Conservation (phyloP, 37 sponge, comb jelly and placozoan species). For the Axinella damicornis region DNA sequence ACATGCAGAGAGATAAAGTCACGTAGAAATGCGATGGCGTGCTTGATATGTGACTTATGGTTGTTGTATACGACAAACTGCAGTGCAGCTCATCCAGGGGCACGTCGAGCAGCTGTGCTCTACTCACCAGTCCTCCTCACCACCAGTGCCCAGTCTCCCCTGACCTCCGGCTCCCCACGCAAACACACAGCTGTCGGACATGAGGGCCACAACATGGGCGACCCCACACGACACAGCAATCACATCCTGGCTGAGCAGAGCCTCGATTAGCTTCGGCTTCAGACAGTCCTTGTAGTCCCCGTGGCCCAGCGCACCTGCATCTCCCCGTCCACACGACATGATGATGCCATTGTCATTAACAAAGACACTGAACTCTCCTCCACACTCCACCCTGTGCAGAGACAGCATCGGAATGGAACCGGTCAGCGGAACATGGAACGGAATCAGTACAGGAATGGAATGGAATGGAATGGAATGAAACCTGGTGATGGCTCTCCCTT, state of each 20-base stretch:
- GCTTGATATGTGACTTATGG: too few species aligned
- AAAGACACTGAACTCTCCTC: constrained; percentile 90
- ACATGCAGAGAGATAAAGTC: too few species aligned
- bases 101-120: too few species aligned
- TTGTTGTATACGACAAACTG: too few species aligned
- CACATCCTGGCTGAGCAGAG: constrained; percentile 48
- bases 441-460: too few species aligned
- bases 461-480: constrained; percentile 13
- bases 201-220: constrained; percentile 82
- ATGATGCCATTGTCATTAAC: constrained; percentile 91
- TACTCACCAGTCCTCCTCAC: constrained; percentile 68
- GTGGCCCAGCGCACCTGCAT: constrained; percentile 83
- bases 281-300: constrained; percentile 54
- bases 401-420: too few species aligned
- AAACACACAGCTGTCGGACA: constrained; percentile 77
- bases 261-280: constrained; percentile 82
- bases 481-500: constrained; percentile 63
- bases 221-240: constrained; percentile 85
- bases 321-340: constrained; percentile 90
- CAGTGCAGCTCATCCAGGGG: too few species aligned
- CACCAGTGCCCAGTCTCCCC: constrained; percentile 89
- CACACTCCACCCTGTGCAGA: constrained; percentile 85
- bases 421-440: too few species aligned
- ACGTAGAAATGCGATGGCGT: too few species aligned
- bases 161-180: constrained; percentile 86